Base-by-base conservation (phyloP, 2,797 vertebrate species). In the Silurus aristotelis region DNA sequence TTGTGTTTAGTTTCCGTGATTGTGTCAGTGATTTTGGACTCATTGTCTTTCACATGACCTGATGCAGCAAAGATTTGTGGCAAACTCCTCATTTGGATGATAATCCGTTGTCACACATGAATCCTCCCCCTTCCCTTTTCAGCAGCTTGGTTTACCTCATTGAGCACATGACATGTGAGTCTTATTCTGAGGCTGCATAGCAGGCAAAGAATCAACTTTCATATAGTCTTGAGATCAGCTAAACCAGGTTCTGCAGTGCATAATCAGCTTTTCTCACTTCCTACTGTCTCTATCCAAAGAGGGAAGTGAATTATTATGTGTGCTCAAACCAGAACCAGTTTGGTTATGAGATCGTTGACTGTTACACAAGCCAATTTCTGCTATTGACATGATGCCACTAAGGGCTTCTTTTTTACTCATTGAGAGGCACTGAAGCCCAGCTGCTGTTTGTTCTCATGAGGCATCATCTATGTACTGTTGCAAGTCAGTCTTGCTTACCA, bases 201-300 rank as follows among this genome's bases (percentile, higher is more conserved):
- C 14, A 48, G 85, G n/a, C 17, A 71, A 87, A 83, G 75, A 73
- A 75, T 83, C 70, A 60, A 66, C 22, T 82, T 22, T 56, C 12
- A 4, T 56, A 15, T 22, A 0, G 38, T 60, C 8, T 17, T 46
- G 22, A 73, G 58, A 67, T 79, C 66, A 64, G 46, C 55, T 70
- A 70, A 63, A 67, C n/a, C 67, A 20, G 56, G 58, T 17, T 73
- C n/a, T 48, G 20, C 19, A 63, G 80, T 77, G 63, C 22, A 67
- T 75, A n/a, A 68, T 81, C 66, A 80, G 79, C 80, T 61, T 78
- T 67, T 88, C 55, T 88, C 84, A 85, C 61, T 83, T 89, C 83
- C 85, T 72, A 19, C 66, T 27, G 27, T 83, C 9, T 70, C n/a
- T 81, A 13, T 72, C 48, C 38, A 83, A 64, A 68, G 17, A 67